phyloP scores from a whole-genome alignment of 2,888 invertebrate species.

The Aspidiotus rigidus region DNA sequence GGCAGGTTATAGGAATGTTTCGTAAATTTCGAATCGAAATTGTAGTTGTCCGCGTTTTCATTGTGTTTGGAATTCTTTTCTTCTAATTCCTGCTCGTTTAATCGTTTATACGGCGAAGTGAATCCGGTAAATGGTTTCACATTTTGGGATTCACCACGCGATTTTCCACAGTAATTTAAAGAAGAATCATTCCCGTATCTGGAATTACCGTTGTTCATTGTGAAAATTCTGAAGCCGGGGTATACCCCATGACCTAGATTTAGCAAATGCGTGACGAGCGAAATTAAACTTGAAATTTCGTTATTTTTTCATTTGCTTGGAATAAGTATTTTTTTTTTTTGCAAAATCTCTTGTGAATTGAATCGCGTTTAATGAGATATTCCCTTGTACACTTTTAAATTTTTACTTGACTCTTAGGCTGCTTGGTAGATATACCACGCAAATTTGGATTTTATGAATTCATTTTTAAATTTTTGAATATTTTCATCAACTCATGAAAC shows the following conservation, averaged over 20 bases:
- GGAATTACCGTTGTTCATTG: not conserved
- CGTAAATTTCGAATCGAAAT: not conserved
- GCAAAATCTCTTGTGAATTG: too few relatives aligned
- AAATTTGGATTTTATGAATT: too few relatives aligned
- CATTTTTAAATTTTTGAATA: too few relatives aligned
- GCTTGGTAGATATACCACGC: too few relatives aligned
- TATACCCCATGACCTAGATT: not conserved
- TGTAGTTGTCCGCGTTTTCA: not conserved
- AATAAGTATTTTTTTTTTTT: not conserved
- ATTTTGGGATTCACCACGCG: not conserved
- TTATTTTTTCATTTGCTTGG: not conserved
- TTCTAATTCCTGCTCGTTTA: not conserved
- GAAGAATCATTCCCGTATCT: slow-evolving; percentile 3
- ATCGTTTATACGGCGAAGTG: slow-evolving; percentile 6
- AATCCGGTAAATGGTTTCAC: slow-evolving; percentile 8
- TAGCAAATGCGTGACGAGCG: not conserved
- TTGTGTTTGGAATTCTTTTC: not conserved
- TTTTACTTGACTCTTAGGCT: too few relatives aligned
- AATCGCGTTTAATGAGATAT: too few relatives aligned
- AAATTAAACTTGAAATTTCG: not conserved
- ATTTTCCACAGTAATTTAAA: not conserved
- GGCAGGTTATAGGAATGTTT: too few relatives aligned
- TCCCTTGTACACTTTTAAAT: too few relatives aligned
- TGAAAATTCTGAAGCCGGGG: not conserved
- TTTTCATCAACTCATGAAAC: too few relatives aligned